Evolutionary conservation across 1,140 invertebrate genomes (phyloP).

Genomic region (Yoshiicerus persimilis): DNA sequence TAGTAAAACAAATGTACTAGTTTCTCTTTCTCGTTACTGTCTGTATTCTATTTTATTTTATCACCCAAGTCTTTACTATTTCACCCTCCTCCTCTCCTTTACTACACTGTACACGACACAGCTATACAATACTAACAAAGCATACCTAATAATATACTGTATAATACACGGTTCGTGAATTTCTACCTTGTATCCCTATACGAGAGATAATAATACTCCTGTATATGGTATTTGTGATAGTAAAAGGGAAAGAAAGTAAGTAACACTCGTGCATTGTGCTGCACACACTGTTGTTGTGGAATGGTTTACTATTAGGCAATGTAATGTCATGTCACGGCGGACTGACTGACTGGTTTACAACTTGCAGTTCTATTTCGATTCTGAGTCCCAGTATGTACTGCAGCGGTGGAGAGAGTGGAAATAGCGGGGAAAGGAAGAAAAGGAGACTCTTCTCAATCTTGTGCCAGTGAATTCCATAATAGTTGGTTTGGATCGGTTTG

Average conservation of each 20-base stretch:
- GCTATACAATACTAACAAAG: neutral
- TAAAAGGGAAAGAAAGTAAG: neutral
- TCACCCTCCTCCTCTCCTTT: neutral
- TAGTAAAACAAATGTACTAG: neutral
- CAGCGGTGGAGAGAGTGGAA: neutral
- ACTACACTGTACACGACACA: neutral
- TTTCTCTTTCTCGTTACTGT: neutral
- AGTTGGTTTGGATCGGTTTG: neutral
- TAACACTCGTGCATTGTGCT: neutral
- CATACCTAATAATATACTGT: neutral
- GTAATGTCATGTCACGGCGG: constrained; percentile 7
- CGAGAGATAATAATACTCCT: neutral
- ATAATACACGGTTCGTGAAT: neutral
- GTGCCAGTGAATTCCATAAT: constrained; percentile 2
- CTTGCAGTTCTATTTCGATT: neutral
- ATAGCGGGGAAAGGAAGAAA: neutral
- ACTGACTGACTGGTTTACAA: constrained; percentile 7
- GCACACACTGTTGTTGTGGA: neutral
- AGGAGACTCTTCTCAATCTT: neutral
- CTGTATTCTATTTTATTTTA: neutral
- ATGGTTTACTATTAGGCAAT: neutral
- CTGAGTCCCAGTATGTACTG: neutral
- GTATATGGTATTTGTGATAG: too few species aligned
- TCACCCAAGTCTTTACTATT: neutral
- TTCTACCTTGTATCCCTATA: neutral